Conservation (phyloP, 2,797 vertebrate genomes). For the Mormyrus proboscirostris region DNA sequence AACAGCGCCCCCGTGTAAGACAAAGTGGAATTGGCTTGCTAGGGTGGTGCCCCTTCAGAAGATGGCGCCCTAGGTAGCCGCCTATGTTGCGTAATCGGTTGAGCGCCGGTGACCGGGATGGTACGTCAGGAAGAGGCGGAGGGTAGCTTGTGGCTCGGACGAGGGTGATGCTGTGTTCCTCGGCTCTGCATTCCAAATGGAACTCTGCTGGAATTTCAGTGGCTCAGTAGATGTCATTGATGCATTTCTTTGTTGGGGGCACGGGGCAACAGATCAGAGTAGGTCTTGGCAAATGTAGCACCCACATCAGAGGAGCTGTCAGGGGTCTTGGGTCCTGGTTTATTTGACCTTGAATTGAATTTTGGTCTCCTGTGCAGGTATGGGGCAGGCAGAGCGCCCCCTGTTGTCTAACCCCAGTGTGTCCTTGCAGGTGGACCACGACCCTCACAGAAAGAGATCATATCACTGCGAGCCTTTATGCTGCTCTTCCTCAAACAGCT, state of each 20-base stretch:
- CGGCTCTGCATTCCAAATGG: neutral
- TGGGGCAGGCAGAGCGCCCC: neutral
- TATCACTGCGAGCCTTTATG: constrained; percentile 97
- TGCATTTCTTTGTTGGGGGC: neutral
- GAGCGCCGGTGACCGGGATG: neutral
- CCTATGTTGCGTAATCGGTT: neutral
- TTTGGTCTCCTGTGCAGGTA: neutral
- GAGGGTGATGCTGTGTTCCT: neutral
- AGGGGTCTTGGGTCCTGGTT: neutral
- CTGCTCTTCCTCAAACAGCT: constrained; percentile 98
- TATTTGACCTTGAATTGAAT: neutral
- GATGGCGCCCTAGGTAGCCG: neutral
- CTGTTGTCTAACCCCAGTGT: constrained; percentile 16
- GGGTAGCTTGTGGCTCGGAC: neutral
- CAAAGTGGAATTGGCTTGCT: neutral
- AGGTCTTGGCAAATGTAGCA: neutral
- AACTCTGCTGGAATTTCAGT: neutral
- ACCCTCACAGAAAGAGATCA: constrained; percentile 95
- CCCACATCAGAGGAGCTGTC: neutral
- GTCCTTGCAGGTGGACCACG: constrained; percentile 82
- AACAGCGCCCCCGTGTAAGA: neutral
- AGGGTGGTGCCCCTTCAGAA: neutral
- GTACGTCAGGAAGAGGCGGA: neutral
- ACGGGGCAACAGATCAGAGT: neutral
- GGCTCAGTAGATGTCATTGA: neutral